These are phyloP conservation scores for Camptogramma bilineatum DNA, from an alignment of 2,888 invertebrate species.

Conservation along the genomic window DNA sequence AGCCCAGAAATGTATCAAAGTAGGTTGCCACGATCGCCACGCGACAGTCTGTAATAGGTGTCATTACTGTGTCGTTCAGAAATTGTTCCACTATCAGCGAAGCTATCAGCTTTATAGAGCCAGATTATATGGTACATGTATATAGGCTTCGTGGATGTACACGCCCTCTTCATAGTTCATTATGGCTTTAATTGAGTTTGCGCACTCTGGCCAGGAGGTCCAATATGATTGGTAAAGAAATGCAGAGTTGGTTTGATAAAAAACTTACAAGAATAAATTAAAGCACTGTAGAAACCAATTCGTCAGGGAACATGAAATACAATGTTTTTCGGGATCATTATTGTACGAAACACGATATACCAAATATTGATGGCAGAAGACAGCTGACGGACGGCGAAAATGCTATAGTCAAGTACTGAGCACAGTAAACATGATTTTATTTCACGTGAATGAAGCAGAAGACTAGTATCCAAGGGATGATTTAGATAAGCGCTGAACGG, in stretches of 20 bases:
- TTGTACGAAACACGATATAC: too few relatives aligned
- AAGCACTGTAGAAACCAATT: not conserved
- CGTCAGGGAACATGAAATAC: not conserved
- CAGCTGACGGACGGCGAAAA: too few relatives aligned
- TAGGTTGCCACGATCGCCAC: slow-evolving; percentile 66
- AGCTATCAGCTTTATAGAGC: slow-evolving; percentile 82
- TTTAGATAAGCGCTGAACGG: too few relatives aligned
- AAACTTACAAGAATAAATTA: slow-evolving; percentile 43
- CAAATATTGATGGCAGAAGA: too few relatives aligned
- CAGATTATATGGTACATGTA: slow-evolving; percentile 75
- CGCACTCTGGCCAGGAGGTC: slow-evolving; percentile 21
- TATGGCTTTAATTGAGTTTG: slow-evolving; percentile 59
- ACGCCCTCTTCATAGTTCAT: slow-evolving; percentile 57
- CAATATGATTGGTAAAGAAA: slow-evolving; percentile 5
- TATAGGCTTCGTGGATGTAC: slow-evolving; percentile 55
- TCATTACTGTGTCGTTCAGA: slow-evolving; percentile 83
- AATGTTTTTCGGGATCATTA: too few relatives aligned
- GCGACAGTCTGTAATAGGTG: slow-evolving; percentile 83
- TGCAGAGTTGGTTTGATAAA: not conserved
- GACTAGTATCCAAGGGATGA: too few relatives aligned
- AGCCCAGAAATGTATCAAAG: slow-evolving; percentile 53
- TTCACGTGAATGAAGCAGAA: too few relatives aligned
- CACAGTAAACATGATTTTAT: too few relatives aligned
- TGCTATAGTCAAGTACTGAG: too few relatives aligned
- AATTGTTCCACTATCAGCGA: slow-evolving; percentile 83